Conservation (phyloP, 2,888 invertebrate species). For the Ecliptopera silaceata region DNA sequence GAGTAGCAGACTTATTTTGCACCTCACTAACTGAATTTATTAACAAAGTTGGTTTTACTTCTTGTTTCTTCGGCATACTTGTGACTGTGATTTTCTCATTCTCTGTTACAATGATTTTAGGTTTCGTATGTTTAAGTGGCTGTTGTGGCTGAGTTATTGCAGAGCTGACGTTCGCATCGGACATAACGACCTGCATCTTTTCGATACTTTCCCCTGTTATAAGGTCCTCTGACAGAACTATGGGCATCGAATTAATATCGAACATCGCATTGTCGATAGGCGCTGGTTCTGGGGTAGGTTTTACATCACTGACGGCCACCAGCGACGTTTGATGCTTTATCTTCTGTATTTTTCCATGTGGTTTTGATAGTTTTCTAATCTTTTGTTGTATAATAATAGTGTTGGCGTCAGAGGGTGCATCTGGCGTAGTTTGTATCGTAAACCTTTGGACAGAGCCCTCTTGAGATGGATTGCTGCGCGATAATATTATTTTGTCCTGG, state of each 20-base stretch:
- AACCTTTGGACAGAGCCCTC: constrained; percentile 73
- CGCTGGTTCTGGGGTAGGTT: constrained; percentile 42
- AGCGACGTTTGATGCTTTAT: constrained; percentile 62
- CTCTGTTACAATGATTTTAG: constrained; percentile 55
- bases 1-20: constrained; percentile 63
- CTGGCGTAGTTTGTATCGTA: constrained; percentile 70
- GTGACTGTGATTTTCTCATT: constrained; percentile 60
- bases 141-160: constrained; percentile 56
- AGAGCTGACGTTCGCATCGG: constrained; percentile 59
- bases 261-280: constrained; percentile 77
- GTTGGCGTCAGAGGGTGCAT: constrained; percentile 59
- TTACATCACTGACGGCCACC: constrained; percentile 53
- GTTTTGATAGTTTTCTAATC: constrained; percentile 64
- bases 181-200: constrained; percentile 85
- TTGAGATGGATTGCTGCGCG: constrained; percentile 57
- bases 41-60: constrained; percentile 69
- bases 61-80: constrained; percentile 56
- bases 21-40: constrained; percentile 64
- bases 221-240: constrained; percentile 88
- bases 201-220: constrained; percentile 86
- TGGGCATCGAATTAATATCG: constrained; percentile 90
- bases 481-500: constrained; percentile 72
- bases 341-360: constrained; percentile 64
- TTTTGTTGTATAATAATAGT: constrained; percentile 72
- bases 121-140: constrained; percentile 62